Evolutionary conservation across 37 sponge, comb jelly and placozoan genomes (phyloP), one percentile per base, ranked within the genome.

Genomic region (Theonella swinhoei): DNA sequence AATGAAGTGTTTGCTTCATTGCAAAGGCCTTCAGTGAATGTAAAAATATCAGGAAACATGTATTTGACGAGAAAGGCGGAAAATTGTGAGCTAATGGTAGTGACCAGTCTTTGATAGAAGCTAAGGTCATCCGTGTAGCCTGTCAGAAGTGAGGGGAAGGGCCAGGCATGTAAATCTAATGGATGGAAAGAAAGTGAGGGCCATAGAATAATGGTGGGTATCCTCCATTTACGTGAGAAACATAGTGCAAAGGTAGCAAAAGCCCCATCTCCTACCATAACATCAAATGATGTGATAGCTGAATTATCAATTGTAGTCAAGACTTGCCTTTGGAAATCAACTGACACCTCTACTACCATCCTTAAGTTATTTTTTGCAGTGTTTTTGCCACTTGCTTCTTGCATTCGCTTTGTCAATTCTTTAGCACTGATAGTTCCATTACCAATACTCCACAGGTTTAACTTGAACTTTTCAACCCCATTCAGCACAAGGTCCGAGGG

Each of bases 401-500:
- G n/a, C n/a, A n/a, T n/a, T n/a, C n/a, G n/a, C n/a, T n/a, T n/a
- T n/a, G n/a, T n/a, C 17, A 68, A 70, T 33, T 69, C 60, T 28
- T 17, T 3, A 43, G 23, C 11, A 1, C 68, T 32, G 1, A 80
- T 19, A n/a, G 0, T n/a, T 8, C 7, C 59, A 2, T 65, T 25
- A 3, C 81, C 70, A 1, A 66, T 66, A 36, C 67, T 84, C 67
- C 25, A 11, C 47, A 47, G 75, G 24, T 64, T 62, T 30, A 84
- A 42, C 4, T 75, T 64, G 5, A 28, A 28, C 25, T 26, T 32
- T 37, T 68, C 40, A 4, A 58, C 68, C 20, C 22, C 17, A 47
- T 63, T 76, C 24, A 39, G 42, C 23, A 38, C 70, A 2, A 43
- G 8, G n/a, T 70, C 41, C 72, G n/a, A 66, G 1, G 3, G 26